phyloP scores from a whole-genome alignment of 2,797 vertebrate species.

The Zenarchopterus dispar region DNA sequence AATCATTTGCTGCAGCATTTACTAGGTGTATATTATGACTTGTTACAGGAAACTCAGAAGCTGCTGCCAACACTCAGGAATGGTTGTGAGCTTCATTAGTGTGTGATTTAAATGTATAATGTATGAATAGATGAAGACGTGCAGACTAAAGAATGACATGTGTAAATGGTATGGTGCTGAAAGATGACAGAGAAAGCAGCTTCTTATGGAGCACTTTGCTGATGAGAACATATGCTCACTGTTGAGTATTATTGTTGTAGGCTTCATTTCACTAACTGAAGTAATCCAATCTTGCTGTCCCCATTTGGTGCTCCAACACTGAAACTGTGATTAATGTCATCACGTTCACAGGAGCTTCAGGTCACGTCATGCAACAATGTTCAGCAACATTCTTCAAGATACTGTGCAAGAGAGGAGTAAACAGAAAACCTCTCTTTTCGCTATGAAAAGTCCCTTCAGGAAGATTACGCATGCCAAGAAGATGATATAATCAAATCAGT shows the following conservation, averaged over 20 bases:
- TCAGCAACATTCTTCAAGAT: slow-evolving; percentile 34
- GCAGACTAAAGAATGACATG: slow-evolving; percentile 17
- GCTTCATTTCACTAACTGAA: slow-evolving; percentile 33
- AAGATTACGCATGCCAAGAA: slow-evolving; percentile 64
- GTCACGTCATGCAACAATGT: slow-evolving; percentile 20
- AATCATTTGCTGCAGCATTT: background rate
- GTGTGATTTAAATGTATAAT: no score
- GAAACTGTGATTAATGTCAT: slow-evolving; percentile 58
- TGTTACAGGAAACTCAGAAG: background rate
- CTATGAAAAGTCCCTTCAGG: slow-evolving; percentile 60
- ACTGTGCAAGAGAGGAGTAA: slow-evolving; percentile 26
- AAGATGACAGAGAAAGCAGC: slow-evolving; percentile 29
- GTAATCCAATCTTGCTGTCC: slow-evolving; percentile 15
- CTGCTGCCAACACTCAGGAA: background rate
- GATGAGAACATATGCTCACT: slow-evolving; percentile 49
- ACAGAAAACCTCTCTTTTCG: slow-evolving; percentile 43
- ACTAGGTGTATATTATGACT: background rate
- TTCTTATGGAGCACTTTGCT: slow-evolving; percentile 35
- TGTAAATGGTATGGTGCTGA: slow-evolving; percentile 11
- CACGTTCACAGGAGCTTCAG: slow-evolving; percentile 36
- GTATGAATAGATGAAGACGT: background rate
- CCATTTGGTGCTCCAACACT: slow-evolving; percentile 19
- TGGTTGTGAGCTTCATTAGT: no score
- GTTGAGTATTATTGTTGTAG: slow-evolving; percentile 44
- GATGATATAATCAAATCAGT: slow-evolving; percentile 72